Base-by-base conservation (phyloP, 37 sponge, comb jelly and placozoan species). In the Aphrocallistes beatrix region DNA sequence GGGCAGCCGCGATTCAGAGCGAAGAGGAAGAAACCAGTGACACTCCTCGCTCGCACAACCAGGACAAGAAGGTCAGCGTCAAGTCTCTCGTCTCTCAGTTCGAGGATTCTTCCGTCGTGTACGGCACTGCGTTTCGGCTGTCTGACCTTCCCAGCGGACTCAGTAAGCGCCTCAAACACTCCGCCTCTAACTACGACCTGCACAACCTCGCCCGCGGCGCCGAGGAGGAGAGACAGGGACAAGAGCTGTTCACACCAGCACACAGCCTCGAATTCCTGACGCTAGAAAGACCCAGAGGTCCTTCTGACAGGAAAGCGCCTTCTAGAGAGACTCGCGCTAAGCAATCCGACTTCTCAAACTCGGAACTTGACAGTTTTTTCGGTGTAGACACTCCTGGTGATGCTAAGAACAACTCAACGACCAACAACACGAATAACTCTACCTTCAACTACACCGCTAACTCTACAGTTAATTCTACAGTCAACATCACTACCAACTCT, bases 21-120 rank as follows among this genome's bases (percentile, higher is more conserved):
- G 75, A 60, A 30, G 75, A 28, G 3, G 8, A 25, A 28, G 34
- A 28, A 3, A 28, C 32, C 6, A 17, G 49, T 21, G 75, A 60
- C 6, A 60, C 75, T 3, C 75, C 75, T 3, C 75, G 75, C 3
- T 25, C 75, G 3, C 75, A 60, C 75, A 60, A 60, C 28, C 34
- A 19, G 3, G 75, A 60, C 34, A 19, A 60, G 75, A 3, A 30
- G n/a, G 28, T 60, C 28, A 60, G 75, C 34, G 75, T 60, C 75
- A 60, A 60, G 34, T 60, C 75, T 60, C 75, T 60, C 6, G 75
- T 60, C 34, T 60, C 75, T 60, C 75, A 60, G 34, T 60, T 60
- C 34, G 75, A 60, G 75, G 75, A 60, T 13, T 60, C 75, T 19
- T 60, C 75, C 75, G 75, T 60, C 6, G 75, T 60, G 34, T 60